Base-by-base conservation (phyloP, 2,888 invertebrate species). In the Tineola bisselliella region DNA sequence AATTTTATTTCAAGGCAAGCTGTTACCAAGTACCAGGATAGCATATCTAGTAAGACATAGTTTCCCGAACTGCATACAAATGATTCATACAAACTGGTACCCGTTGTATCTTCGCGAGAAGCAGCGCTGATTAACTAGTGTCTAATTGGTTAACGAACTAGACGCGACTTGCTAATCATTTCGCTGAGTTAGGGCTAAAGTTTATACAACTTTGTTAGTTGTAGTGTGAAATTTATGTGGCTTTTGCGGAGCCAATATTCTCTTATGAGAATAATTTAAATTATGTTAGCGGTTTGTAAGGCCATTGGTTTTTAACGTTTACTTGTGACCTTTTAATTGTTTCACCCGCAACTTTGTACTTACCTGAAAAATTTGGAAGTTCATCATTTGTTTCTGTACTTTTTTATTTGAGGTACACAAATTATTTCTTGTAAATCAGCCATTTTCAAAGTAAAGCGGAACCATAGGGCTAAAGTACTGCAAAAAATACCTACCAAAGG, bases 101-200 rank as follows among this genome's bases (percentile, higher is more conserved):
- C 17, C 19, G 54, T 18, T 54, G 54, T 25, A 54, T 54, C 13
- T 54, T 19, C 54, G 25, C 54, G 18, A n/a, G 54, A 12, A 54
- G 12, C 54, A 12, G 54, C 54, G 19, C 54, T 54, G 54, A 54
- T 54, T 54, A 54, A 54, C 54, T 54, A 54, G 54, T 54, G 54
- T 54, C 54, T 54, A 54, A 54, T 54, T 54, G 54, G 54, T 13
- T 54, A 54, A 54, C 54, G 54, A 54, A 54, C 54, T 54, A 54
- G 54, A 54, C 54, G 54, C 54, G 25, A 54, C 54, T 54, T 54
- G 54, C 54, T 54, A 54, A 54, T 54, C 54, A 54, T 54, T 18
- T 54, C 54, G 54, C 54, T 19, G 54, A 54, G 54, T 54, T 54
- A 54, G 12, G 19, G 17, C 54, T 25, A 54, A 54, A 54, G 19